phyloP scores from a whole-genome alignment of 2,113 vertebrate species.

The Pipa parva region DNA sequence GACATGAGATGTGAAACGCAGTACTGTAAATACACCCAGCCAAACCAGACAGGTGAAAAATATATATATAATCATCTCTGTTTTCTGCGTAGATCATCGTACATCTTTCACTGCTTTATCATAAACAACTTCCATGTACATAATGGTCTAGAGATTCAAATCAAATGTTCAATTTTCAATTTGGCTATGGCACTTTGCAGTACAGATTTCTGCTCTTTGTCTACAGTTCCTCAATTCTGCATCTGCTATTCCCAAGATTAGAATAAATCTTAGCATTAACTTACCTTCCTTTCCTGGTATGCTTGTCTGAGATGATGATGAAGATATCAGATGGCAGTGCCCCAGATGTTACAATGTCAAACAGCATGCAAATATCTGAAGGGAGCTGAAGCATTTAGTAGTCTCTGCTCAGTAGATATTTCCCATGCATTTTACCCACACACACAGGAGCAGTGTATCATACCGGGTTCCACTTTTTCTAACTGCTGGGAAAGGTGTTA shows the following conservation, averaged over 20 bases:
- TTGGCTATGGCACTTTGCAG: background rate
- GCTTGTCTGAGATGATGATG: slow-evolving; percentile 39
- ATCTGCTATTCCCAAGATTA: background rate
- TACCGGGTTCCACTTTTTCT: slow-evolving; percentile 12
- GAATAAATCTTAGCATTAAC: slow-evolving; percentile 26
- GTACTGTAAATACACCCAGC: slow-evolving; percentile 14
- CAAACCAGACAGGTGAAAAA: slow-evolving; percentile 9
- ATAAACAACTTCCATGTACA: too few relatives aligned
- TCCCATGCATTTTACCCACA: slow-evolving; percentile 17
- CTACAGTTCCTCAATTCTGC: background rate
- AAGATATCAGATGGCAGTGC: slow-evolving; percentile 36
- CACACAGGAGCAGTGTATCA: slow-evolving; percentile 9
- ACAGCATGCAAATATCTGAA: slow-evolving; percentile 25
- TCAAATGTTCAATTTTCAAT: background rate
- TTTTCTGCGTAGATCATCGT: too few relatives aligned
- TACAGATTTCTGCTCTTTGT: background rate
- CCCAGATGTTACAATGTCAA: slow-evolving; percentile 43
- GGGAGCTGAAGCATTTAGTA: slow-evolving; percentile 38
- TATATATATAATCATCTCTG: background rate
- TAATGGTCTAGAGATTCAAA: too few relatives aligned
- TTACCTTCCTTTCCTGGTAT: slow-evolving; percentile 48
- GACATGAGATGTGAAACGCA: slow-evolving; percentile 1
- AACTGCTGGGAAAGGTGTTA: slow-evolving; percentile 27
- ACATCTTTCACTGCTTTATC: too few relatives aligned
- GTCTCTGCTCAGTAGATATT: slow-evolving; percentile 19